phyloP scores from a whole-genome alignment of 2,113 vertebrate species.

The Oophaga pumilio region DNA sequence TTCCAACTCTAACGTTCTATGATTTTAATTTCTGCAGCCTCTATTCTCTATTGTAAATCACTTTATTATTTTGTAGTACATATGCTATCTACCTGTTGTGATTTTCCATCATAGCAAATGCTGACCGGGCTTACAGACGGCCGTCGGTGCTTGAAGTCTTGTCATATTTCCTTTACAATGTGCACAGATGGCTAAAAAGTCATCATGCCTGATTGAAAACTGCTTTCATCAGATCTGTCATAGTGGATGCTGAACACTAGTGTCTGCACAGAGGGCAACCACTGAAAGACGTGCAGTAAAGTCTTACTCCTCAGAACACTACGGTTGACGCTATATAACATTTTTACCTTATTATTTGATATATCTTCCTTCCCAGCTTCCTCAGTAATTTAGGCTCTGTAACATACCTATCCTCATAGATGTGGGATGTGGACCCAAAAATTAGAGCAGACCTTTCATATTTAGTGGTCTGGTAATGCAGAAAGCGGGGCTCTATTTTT shows the following conservation, averaged over 20 bases:
- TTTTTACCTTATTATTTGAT: neutral
- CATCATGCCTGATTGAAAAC: slow-evolving; percentile 2
- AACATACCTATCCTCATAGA: neutral
- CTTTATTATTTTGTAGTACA: neutral
- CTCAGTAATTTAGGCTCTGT: neutral
- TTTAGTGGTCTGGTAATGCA: too few species aligned
- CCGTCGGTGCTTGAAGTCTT: slow-evolving; percentile 16
- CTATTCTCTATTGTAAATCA: neutral
- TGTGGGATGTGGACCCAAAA: neutral
- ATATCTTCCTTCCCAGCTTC: neutral
- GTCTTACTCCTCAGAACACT: neutral
- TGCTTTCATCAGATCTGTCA: slow-evolving; percentile 17
- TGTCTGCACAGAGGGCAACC: too few species aligned
- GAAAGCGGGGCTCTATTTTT: too few species aligned
- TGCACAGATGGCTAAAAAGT: slow-evolving; percentile 16
- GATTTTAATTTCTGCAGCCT: neutral
- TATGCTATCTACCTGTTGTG: slow-evolving; percentile 23
- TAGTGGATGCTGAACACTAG: neutral
- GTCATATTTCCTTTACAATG: slow-evolving; percentile 12
- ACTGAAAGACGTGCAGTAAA: neutral
- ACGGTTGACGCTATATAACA: neutral
- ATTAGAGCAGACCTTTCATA: too few species aligned
- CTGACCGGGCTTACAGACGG: neutral
- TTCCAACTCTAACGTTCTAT: too few species aligned
- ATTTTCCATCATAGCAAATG: slow-evolving; percentile 10